These are phyloP conservation scores for Ctenoplectra terminalis DNA, from an alignment of 1,140 invertebrate species.

Conservation along the genomic window DNA sequence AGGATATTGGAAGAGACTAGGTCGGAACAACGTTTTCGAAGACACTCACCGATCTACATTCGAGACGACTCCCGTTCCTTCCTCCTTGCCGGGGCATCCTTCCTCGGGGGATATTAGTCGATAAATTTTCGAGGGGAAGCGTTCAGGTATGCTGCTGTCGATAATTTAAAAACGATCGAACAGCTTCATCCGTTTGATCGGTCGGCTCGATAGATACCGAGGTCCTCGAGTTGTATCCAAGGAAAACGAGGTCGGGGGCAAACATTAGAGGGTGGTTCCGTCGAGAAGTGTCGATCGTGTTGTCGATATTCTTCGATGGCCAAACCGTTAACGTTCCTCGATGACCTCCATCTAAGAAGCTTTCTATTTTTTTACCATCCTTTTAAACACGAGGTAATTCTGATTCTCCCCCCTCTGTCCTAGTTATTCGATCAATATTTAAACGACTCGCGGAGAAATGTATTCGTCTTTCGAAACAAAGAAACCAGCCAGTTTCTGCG, in stretches of 20 bases:
- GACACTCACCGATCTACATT: constrained; percentile 59
- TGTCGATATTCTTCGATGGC: background rate
- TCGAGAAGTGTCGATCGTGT: background rate
- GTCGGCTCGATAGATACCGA: background rate
- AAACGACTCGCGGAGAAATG: no score
- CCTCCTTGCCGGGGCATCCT: background rate
- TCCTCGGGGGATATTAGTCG: constrained; percentile 55
- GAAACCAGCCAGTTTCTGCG: background rate
- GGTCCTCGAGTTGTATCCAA: background rate
- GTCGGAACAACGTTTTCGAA: constrained; percentile 41
- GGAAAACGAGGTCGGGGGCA: background rate
- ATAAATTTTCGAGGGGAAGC: constrained; percentile 56
- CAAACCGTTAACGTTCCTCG: background rate
- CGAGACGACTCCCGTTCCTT: constrained; percentile 13
- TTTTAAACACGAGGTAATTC: background rate
- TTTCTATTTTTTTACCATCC: background rate
- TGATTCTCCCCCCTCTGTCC: no score
- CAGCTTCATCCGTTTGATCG: constrained; percentile 52
- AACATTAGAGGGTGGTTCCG: background rate
- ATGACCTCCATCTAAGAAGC: background rate
- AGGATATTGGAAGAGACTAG: background rate
- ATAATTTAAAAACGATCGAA: constrained; percentile 63
- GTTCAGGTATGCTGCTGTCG: constrained; percentile 34
- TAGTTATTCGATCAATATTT: no score
- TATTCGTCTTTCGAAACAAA: background rate